A percentile compares a stretch with the other conserved stretches of the same genome.
Conservation (phyloP, 1,140 invertebrate species). For the Ooceraea biroi region DNA sequence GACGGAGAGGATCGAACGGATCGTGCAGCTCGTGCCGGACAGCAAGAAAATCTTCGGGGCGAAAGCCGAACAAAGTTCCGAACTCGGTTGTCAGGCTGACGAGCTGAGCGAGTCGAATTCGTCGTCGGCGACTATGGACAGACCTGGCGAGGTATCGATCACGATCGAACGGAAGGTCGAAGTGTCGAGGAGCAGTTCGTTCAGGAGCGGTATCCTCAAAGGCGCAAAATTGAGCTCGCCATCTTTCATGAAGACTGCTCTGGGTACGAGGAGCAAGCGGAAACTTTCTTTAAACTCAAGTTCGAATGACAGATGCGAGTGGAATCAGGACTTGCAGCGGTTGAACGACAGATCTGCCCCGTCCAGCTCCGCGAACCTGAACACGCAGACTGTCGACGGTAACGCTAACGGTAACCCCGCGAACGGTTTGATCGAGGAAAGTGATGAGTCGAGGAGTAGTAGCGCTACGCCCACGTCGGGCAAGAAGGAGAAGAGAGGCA, state of each 20-base stretch:
- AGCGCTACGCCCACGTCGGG: constrained; percentile 80
- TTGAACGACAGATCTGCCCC: constrained; percentile 67
- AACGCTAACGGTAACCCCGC: constrained; percentile 82
- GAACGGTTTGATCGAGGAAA: constrained; percentile 80
- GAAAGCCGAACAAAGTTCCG: constrained; percentile 12
- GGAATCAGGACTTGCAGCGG: constrained; percentile 74
- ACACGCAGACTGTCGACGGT: constrained; percentile 76
- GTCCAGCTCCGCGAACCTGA: constrained; percentile 45
- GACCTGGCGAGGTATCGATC: neutral
- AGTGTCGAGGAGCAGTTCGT: constrained; percentile 42
- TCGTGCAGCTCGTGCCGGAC: neutral
- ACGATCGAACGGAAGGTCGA: neutral
- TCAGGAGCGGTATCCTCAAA: constrained; percentile 69
- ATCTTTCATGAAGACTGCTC: constrained; percentile 88
- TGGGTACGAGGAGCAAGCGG: constrained; percentile 85
- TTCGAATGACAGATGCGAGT: constrained; percentile 81
- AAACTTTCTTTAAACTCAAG: constrained; percentile 82
- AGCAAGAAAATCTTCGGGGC: neutral
- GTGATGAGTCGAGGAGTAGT: constrained; percentile 86
- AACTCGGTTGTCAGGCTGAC: constrained; percentile 20
- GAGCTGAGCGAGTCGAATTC: constrained; percentile 55
- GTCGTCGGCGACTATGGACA: neutral
- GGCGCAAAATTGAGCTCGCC: constrained; percentile 87
- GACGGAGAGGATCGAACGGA: constrained; percentile 26
- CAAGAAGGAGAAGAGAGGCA: constrained; percentile 86